Conservation (phyloP, 37 sponge, comb jelly and placozoan genomes). For the Theonella swinhoei region DNA sequence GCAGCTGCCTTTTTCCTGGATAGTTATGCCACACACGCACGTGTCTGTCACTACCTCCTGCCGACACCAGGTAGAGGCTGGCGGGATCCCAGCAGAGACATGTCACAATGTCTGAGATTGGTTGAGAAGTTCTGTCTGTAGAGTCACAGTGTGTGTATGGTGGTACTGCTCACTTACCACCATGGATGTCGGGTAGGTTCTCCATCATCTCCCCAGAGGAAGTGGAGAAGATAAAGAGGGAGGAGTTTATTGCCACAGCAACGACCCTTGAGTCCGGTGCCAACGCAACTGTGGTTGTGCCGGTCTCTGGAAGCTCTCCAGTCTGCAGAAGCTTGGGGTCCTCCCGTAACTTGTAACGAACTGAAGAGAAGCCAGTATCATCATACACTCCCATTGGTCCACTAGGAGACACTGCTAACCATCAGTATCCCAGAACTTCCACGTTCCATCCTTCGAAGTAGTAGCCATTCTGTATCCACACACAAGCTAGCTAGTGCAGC, state of each 20-base stretch:
- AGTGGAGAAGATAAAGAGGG: slow-evolving; percentile 62
- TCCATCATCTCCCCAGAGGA: slow-evolving; percentile 45
- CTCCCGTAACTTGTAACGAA: slow-evolving; percentile 60
- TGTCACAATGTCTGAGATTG: slow-evolving; percentile 38
- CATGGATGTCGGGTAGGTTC: slow-evolving; percentile 57
- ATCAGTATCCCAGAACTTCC: slow-evolving; percentile 87
- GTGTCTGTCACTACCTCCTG: slow-evolving; percentile 71
- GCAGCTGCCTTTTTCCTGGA: slow-evolving; percentile 51
- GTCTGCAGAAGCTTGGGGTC: slow-evolving; percentile 63
- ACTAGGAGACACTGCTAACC: slow-evolving; percentile 42
- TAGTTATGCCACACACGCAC: slow-evolving; percentile 85
- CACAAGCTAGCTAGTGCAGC: neutral
- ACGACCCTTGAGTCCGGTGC: slow-evolving; percentile 80
- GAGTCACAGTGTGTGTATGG: neutral
- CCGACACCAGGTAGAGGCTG: slow-evolving; percentile 61
- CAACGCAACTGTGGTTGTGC: slow-evolving; percentile 5
- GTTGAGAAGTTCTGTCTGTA: neutral
- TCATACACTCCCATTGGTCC: no score
- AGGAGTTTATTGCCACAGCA: slow-evolving; percentile 51
- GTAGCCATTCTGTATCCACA: slow-evolving; percentile 65
- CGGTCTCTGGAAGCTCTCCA: slow-evolving; percentile 23
- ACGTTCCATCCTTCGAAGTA: slow-evolving; percentile 87
- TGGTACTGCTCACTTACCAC: slow-evolving; percentile 43
- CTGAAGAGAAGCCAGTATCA: slow-evolving; percentile 56
- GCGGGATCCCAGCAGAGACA: slow-evolving; percentile 69